These are phyloP conservation scores for Cheilosia pagana DNA, from an alignment of 2,888 invertebrate species.

Conservation along the genomic window DNA sequence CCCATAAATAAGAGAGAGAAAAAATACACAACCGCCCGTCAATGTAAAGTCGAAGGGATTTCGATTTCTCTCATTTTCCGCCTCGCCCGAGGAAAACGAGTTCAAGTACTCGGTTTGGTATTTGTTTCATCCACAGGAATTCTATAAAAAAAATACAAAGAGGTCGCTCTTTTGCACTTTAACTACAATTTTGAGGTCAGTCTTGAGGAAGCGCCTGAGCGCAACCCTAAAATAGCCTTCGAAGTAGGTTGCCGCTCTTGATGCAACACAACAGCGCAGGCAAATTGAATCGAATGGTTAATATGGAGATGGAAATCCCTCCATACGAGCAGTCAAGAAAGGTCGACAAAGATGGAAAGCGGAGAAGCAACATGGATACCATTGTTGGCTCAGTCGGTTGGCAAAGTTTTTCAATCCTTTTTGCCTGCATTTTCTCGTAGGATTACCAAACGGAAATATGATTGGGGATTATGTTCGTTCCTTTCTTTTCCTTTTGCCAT, in stretches of 20 bases:
- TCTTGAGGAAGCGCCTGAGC: slow-evolving; percentile 38
- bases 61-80: not conserved
- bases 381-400: slow-evolving; percentile 25
- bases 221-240: slow-evolving; percentile 27
- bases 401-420: slow-evolving; percentile 41
- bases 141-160: slow-evolving; percentile 18
- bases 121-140: slow-evolving; percentile 19
- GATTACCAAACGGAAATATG: slow-evolving; percentile 43
- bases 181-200: slow-evolving; percentile 40
- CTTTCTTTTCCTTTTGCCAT: not conserved
- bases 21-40: not conserved
- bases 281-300: slow-evolving; percentile 45
- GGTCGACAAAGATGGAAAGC: not conserved
- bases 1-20: slow-evolving; percentile 25
- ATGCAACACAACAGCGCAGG: slow-evolving; percentile 18
- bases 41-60: slow-evolving; percentile 8
- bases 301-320: slow-evolving; percentile 29
- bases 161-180: slow-evolving; percentile 45
- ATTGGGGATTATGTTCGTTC: slow-evolving; percentile 38
- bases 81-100: slow-evolving; percentile 34
- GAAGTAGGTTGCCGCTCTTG: slow-evolving; percentile 58
- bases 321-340: not conserved
- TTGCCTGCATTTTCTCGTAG: slow-evolving; percentile 24
- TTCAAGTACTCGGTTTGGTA: slow-evolving; percentile 48
- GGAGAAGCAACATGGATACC: not conserved